Conservation (phyloP, 2,888 invertebrate species). For the Hirtodrosophila confusa region DNA sequence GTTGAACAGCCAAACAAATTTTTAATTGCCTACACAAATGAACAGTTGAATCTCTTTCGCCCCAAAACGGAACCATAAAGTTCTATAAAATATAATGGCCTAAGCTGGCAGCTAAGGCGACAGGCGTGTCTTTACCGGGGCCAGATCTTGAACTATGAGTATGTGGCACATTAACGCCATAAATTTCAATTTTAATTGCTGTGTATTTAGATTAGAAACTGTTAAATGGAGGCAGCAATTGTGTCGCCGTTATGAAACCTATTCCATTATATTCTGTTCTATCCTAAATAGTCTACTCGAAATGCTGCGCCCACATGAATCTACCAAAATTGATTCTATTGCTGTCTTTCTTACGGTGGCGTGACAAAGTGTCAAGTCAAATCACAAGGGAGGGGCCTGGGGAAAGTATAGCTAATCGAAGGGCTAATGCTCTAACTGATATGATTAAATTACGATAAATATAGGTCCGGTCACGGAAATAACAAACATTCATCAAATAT, state of each 20-base stretch:
- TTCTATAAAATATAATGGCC: constrained; percentile 40
- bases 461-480: no score
- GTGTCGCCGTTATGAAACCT: constrained; percentile 35
- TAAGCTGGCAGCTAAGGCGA: constrained; percentile 17
- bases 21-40: constrained; percentile 57
- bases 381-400: neutral
- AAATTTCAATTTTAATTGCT: constrained; percentile 72
- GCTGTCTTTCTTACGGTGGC: constrained; percentile 19
- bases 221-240: constrained; percentile 32
- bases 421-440: constrained; percentile 16
- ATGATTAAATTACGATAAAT: no score
- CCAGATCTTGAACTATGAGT: constrained; percentile 55
- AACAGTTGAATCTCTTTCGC: constrained; percentile 37
- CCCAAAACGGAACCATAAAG: constrained; percentile 45
- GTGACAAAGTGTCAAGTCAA: constrained; percentile 45
- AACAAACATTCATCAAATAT: no score
- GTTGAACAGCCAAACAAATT: constrained; percentile 56
- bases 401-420: neutral
- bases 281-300: constrained; percentile 2
- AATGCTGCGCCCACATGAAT: constrained; percentile 12
- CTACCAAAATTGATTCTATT: constrained; percentile 12
- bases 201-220: constrained; percentile 63
- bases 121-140: constrained; percentile 23
- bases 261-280: constrained; percentile 21
- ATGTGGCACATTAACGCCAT: constrained; percentile 65